These are phyloP conservation scores for Cynopterus sphinx DNA, from an alignment of 2,797 vertebrate species.

Conservation along the genomic window DNA sequence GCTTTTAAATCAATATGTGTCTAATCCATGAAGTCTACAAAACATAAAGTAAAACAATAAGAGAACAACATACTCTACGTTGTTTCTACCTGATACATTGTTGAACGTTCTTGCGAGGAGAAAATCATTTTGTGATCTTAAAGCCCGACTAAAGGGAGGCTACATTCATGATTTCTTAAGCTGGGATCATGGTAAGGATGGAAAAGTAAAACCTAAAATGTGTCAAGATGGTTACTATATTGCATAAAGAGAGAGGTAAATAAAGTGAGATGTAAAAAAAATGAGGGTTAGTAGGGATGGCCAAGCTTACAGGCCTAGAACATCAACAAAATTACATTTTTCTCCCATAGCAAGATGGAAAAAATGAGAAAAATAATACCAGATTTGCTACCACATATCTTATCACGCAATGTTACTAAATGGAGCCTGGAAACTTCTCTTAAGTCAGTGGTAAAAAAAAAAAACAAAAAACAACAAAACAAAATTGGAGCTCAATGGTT, in stretches of 20 bases:
- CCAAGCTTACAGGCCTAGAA: not conserved
- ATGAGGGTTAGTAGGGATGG: not conserved
- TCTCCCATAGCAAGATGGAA: not conserved
- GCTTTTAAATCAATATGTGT: not conserved
- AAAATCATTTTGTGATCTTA: conserved; percentile 30
- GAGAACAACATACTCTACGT: not conserved
- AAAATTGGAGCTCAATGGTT: not conserved
- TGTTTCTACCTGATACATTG: not conserved
- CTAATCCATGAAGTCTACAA: not conserved
- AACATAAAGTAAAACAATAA: not conserved
- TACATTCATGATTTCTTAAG: not conserved
- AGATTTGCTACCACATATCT: not conserved
- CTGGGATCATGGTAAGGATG: not conserved
- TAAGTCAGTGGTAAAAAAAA: not conserved
- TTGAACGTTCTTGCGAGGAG: not conserved
- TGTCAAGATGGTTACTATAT: not conserved
- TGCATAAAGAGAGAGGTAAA: not conserved
- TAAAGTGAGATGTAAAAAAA: conserved; percentile 13
- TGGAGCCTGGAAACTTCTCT: conserved; percentile 4
- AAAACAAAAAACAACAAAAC: not conserved
- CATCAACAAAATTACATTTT: conserved; percentile 1
- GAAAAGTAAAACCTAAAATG: conserved; percentile 34
- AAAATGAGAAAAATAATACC: not conserved
- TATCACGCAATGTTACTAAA: not conserved
- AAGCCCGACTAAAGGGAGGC: not conserved